Base-by-base conservation (phyloP, 1,140 invertebrate genomes). In the Hyposmocoma kahamanoa region DNA sequence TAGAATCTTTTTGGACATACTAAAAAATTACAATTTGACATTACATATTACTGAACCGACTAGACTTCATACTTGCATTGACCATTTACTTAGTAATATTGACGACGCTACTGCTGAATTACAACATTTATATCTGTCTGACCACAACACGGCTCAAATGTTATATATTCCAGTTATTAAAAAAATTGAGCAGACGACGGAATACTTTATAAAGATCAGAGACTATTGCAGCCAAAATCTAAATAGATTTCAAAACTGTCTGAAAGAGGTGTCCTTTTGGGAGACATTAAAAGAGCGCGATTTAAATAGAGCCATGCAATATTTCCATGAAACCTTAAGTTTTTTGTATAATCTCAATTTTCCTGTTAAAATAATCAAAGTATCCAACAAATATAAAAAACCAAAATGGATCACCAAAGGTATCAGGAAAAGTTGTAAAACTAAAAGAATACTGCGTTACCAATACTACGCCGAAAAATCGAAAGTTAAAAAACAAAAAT, bases 61-160 rank as follows among this genome's bases (percentile, higher is more conserved):
- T 17, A 22, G 41, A 43, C 11, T 24, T 1, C 9, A 13, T n/a
- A 9, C 41, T 2, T 43, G 41, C 22, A 42, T 42, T 22, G 39
- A 42, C 18, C 39, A 42, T 22, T 22, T 42, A 19, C 8, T 42
- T 10, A 42, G 39, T 22, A 42, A 42, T n/a, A 22, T 42, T 10
- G 4, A 13, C 8, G 13, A 11, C 4, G 39, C 6, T 22, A n/a
- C n/a, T 42, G 39, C 9, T 10, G 11, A 21, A 22, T 9, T 42
- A 19, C 39, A 22, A 9, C 5, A 42, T 2, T 15, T 42, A 5
- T 19, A 21, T 4, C 19, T 42, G 1, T 42, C 39, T 8, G 39
- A 42, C 20, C 39, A 38, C 34, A 32, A 39, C 11, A 42, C 19
- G 6, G 39, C 19, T 1, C 39, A 42, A 42, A 42, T 19, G 20